Evolutionary conservation across 2,113 vertebrate genomes (phyloP).

Genomic region (Myocastor coypus): DNA sequence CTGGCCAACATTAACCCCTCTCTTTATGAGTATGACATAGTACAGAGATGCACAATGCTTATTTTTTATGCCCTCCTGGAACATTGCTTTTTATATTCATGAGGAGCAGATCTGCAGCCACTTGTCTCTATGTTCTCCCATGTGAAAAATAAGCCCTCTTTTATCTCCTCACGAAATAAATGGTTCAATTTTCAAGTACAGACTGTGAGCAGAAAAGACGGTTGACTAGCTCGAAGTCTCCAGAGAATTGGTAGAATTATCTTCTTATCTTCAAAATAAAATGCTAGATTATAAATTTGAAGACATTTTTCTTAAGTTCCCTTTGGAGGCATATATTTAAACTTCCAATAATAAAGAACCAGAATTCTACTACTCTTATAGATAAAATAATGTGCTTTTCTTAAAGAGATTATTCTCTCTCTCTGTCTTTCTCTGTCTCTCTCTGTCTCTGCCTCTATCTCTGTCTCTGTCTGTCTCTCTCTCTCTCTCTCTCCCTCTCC

Average conservation of each 20-base stretch:
- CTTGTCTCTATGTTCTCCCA: background rate
- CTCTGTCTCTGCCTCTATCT: no score
- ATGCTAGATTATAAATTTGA: background rate
- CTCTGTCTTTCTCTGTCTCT: background rate
- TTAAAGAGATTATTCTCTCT: background rate
- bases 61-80: conserved; percentile 7
- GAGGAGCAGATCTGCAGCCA: background rate
- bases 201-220: background rate
- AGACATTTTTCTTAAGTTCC: background rate
- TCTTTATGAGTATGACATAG: background rate
- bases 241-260: background rate
- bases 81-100: background rate
- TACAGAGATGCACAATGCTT: background rate
- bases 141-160: background rate
- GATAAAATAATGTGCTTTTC: background rate
- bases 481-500: background rate
- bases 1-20: background rate
- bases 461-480: no score
- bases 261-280: background rate
- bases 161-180: background rate
- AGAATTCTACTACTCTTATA: background rate
- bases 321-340: background rate
- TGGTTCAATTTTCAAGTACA: background rate
- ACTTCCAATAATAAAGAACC: conserved; percentile 19
- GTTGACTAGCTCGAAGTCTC: background rate